Percentiles rank a stretch among this genome's conserved stretches.
These are phyloP conservation scores for Cranoglanis bouderius DNA, from an alignment of 2,113 vertebrate species.

Conservation along the genomic window DNA sequence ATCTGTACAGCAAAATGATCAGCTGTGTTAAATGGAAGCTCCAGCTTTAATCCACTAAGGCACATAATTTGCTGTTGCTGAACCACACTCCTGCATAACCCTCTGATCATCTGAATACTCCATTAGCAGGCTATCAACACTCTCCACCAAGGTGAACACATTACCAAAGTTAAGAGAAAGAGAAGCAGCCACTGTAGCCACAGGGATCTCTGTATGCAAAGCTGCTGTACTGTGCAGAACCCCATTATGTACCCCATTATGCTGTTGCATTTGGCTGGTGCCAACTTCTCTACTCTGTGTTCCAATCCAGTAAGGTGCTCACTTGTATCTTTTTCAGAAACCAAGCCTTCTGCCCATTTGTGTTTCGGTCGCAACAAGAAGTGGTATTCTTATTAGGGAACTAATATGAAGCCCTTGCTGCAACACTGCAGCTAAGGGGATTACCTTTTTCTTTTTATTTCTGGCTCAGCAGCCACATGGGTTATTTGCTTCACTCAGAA, in stretches of 20 bases:
- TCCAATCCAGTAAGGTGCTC: neutral
- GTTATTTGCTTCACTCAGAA: too few relatives aligned
- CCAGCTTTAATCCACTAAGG: neutral
- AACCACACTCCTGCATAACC: neutral
- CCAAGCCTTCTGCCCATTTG: neutral
- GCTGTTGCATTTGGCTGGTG: neutral
- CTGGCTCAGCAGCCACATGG: neutral
- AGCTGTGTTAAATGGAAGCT: neutral
- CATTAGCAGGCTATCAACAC: neutral
- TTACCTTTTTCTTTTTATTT: neutral
- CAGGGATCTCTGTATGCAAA: neutral
- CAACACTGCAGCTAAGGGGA: neutral
- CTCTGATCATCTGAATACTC: neutral
- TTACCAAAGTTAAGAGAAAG: neutral
- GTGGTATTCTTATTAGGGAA: neutral
- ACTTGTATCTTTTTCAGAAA: neutral
- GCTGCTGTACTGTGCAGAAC: neutral
- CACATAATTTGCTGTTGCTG: neutral
- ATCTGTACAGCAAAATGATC: neutral
- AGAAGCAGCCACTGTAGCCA: neutral
- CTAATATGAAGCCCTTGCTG: neutral
- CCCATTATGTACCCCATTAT: neutral
- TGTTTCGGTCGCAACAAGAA: neutral
- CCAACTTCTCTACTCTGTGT: neutral
- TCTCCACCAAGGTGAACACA: neutral